These are phyloP conservation scores for Balearica regulorum DNA, from an alignment of 2,797 vertebrate genomes.

Conservation along the genomic window DNA sequence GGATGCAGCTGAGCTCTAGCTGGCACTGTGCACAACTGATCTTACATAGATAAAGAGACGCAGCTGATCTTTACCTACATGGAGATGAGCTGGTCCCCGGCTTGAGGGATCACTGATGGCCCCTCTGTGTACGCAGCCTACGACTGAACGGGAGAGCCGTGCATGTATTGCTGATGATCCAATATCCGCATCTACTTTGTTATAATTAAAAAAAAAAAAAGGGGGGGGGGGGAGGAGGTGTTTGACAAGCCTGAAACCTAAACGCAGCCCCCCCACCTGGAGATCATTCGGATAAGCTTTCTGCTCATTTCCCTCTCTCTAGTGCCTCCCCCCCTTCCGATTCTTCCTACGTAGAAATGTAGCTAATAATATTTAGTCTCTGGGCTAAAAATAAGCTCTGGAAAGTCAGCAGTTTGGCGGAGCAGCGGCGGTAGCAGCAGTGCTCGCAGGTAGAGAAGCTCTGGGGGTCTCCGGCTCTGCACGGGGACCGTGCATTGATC, in stretches of 20 bases:
- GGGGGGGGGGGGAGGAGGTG: neutral
- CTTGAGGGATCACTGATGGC: neutral
- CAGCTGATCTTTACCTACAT: slow-evolving; percentile 44
- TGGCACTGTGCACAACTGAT: slow-evolving; percentile 27
- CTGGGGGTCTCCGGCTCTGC: slow-evolving; percentile 29
- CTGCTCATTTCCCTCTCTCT: slow-evolving; percentile 22
- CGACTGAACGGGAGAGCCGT: neutral
- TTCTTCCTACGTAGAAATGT: slow-evolving; percentile 71
- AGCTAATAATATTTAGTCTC: slow-evolving; percentile 74
- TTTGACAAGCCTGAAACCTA: slow-evolving; percentile 53
- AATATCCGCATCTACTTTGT: slow-evolving; percentile 50
- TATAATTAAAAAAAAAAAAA: slow-evolving; percentile 2
- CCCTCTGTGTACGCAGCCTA: neutral
- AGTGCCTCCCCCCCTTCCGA: slow-evolving; percentile 36
- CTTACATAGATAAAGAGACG: slow-evolving; percentile 16
- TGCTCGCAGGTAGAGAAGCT: slow-evolving; percentile 55
- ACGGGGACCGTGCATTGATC: neutral
- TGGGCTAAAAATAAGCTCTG: slow-evolving; percentile 74
- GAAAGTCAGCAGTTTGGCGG: slow-evolving; percentile 72
- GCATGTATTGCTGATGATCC: slow-evolving; percentile 40
- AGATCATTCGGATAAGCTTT: slow-evolving; percentile 47
- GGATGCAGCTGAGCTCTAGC: slow-evolving; percentile 34
- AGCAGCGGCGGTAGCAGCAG: slow-evolving; percentile 34
- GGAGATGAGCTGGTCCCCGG: neutral
- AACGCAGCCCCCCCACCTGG: slow-evolving; percentile 35